Percentiles rank a stretch among this genome's conserved stretches.
phyloP scores from a whole-genome alignment of 2,888 invertebrate genomes.

The Herminia tarsipennalis region DNA sequence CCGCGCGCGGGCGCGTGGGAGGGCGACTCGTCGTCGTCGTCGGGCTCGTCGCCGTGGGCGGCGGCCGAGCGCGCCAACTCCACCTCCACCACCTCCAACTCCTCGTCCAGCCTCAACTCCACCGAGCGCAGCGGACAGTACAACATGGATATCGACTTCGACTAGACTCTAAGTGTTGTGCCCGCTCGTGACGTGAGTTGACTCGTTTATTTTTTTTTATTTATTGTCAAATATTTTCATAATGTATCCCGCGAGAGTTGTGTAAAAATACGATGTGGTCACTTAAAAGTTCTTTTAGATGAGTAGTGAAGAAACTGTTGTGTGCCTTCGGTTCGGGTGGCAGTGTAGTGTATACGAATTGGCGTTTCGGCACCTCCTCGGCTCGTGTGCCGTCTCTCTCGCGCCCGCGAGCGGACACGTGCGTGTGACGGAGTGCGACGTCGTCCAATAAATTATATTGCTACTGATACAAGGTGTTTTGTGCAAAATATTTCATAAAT shows the following conservation, averaged over 20 bases:
- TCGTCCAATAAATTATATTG: constrained; percentile 24
- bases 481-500: constrained; percentile 18
- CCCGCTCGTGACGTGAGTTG: constrained; percentile 15
- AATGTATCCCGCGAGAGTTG: constrained; percentile 31
- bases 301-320: constrained; percentile 34
- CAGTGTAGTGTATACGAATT: constrained; percentile 20
- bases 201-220: constrained; percentile 39
- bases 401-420: background rate
- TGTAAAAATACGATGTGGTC: constrained; percentile 39
- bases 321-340: constrained; percentile 54
- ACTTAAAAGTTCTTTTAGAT: constrained; percentile 40
- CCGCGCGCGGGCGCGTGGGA: constrained; percentile 18
- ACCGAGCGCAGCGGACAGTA: constrained; percentile 59
- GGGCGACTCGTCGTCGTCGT: constrained; percentile 32
- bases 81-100: constrained; percentile 31
- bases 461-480: constrained; percentile 16
- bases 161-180: constrained; percentile 48
- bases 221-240: constrained; percentile 32
- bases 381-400: background rate
- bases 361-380: background rate
- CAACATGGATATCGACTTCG: constrained; percentile 82
- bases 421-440: too few relatives aligned
- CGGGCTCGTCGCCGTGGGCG: constrained; percentile 48
- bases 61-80: constrained; percentile 41
- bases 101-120: constrained; percentile 42